These are phyloP conservation scores for Lordiphosa fenestrarum DNA, from an alignment of 2,888 invertebrate genomes.

Conservation along the genomic window DNA sequence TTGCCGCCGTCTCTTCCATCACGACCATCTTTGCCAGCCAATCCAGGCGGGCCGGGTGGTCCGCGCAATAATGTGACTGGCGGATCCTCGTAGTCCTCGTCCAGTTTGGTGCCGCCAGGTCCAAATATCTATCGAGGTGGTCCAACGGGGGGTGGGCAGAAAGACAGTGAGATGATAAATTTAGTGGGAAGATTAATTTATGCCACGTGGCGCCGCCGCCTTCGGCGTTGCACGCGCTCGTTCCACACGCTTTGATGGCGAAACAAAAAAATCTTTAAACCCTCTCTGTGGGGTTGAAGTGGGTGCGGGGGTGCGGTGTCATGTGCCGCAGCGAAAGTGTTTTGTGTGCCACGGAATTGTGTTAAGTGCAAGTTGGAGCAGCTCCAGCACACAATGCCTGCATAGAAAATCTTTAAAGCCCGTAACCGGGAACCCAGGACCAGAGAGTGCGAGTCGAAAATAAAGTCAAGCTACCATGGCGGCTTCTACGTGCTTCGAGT, in stretches of 20 bases:
- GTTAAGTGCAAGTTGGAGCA: constrained; percentile 73
- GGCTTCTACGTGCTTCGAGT: constrained; percentile 65
- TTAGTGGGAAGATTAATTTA: constrained; percentile 64
- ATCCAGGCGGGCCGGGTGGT: constrained; percentile 84
- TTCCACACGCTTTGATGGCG: constrained; percentile 53
- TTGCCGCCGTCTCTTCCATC: constrained; percentile 81
- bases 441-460: constrained; percentile 55
- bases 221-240: constrained; percentile 47
- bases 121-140: constrained; percentile 77
- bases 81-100: constrained; percentile 80
- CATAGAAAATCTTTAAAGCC: constrained; percentile 63
- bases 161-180: constrained; percentile 42
- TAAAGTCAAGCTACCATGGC: constrained; percentile 66
- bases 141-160: constrained; percentile 7
- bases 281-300: constrained; percentile 5
- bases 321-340: constrained; percentile 66
- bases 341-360: constrained; percentile 70
- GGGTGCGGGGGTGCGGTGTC: constrained; percentile 11
- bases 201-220: constrained; percentile 63
- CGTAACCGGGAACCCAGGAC: constrained; percentile 4
- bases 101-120: constrained; percentile 79
- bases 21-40: constrained; percentile 78
- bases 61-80: constrained; percentile 83
- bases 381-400: constrained; percentile 46
- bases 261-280: constrained; percentile 48